Conservation (phyloP, 2,113 vertebrate genomes). For the Daphoenositta chrysoptera region DNA sequence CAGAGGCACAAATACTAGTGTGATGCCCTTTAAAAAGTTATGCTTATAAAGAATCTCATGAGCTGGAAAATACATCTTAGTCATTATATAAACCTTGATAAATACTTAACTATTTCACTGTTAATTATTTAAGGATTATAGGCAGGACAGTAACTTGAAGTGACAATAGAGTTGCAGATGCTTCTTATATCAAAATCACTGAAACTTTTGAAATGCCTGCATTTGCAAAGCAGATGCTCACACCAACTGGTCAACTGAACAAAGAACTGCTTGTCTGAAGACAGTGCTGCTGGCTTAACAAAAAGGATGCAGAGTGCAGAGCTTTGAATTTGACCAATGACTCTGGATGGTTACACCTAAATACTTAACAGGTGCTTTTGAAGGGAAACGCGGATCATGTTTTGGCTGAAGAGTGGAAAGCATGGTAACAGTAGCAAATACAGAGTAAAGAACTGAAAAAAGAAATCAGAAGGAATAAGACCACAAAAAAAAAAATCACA, state of each 20-base stretch:
- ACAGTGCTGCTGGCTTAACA: neutral
- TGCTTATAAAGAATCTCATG: neutral
- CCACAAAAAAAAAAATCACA: neutral
- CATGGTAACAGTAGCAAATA: conserved; percentile 25
- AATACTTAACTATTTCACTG: neutral
- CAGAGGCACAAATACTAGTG: neutral
- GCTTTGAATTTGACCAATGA: neutral
- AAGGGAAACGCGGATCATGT: neutral
- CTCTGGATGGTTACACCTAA: neutral
- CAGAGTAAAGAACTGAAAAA: conserved; percentile 15
- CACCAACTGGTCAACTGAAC: neutral
- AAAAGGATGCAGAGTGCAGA: neutral
- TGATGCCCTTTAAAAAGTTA: neutral
- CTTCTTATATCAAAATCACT: neutral
- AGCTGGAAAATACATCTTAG: neutral
- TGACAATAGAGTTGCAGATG: neutral
- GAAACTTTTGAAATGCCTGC: neutral
- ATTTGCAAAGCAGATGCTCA: neutral
- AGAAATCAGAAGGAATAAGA: neutral
- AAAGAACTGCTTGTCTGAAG: neutral
- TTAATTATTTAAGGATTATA: neutral
- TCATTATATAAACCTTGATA: neutral
- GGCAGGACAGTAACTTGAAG: neutral
- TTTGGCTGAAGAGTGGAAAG: neutral
- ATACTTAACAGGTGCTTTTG: neutral